phyloP scores from a whole-genome alignment of 2,797 vertebrate genomes.

The Leucoraja ocellata region DNA sequence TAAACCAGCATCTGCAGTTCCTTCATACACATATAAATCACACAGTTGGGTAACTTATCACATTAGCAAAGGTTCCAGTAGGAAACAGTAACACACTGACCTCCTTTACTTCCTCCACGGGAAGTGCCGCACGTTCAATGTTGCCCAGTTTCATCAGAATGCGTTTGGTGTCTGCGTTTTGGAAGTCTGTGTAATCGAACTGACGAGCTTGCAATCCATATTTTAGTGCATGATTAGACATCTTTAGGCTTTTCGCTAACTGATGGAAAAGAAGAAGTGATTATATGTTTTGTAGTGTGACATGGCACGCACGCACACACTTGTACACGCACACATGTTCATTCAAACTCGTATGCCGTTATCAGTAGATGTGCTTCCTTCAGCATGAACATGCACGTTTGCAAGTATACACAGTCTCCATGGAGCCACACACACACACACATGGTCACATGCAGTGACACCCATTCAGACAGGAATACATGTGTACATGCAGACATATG shows the following conservation, averaged over 20 bases:
- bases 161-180: slow-evolving; percentile 65
- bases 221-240: slow-evolving; percentile 78
- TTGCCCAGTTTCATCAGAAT: slow-evolving; percentile 82
- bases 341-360: background rate
- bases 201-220: slow-evolving; percentile 69
- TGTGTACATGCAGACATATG: no score
- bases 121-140: slow-evolving; percentile 76
- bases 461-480: no score
- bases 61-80: no score
- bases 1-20: no score
- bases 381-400: no score
- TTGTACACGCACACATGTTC: background rate
- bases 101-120: slow-evolving; percentile 68
- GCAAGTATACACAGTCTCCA: no score
- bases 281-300: background rate
- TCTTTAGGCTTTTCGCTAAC: slow-evolving; percentile 74
- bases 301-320: background rate
- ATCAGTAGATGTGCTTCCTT: no score
- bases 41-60: no score
- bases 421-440: no score
- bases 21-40: no score
- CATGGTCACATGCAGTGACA: no score
- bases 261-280: slow-evolving; percentile 46
- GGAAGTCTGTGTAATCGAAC: slow-evolving; percentile 79
- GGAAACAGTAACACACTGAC: slow-evolving; percentile 49